A percentile compares a stretch with the other conserved stretches of the same genome.
Evolutionary conservation across 2,113 vertebrate genomes (phyloP).

Genomic region (Uropsilus gracilis): DNA sequence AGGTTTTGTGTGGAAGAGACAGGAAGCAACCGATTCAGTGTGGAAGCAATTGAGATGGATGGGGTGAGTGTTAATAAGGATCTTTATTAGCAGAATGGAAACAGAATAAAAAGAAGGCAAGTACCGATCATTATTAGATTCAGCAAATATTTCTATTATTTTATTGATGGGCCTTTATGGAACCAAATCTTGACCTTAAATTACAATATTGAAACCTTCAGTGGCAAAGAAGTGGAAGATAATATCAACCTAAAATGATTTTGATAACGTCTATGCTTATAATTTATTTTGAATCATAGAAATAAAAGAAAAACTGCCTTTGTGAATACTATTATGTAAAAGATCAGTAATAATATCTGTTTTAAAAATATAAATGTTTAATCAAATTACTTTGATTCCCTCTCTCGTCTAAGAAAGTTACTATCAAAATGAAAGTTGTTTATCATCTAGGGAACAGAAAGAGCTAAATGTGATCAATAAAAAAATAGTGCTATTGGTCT

Average conservation of each 20-base stretch:
- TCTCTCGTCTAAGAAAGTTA: background rate
- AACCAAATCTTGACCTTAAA: slow-evolving; percentile 18
- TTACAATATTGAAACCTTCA: background rate
- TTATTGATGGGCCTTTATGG: background rate
- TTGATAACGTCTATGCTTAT: background rate
- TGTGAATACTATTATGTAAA: background rate
- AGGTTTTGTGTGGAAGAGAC: background rate
- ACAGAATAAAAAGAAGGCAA: background rate
- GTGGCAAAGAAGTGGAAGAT: background rate
- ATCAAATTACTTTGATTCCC: background rate
- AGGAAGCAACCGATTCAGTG: background rate
- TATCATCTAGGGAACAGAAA: background rate
- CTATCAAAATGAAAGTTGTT: background rate
- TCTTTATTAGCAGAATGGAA: background rate
- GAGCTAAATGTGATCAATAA: background rate
- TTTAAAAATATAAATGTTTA: background rate
- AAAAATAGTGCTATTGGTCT: background rate
- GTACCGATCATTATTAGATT: background rate
- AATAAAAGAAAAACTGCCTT: slow-evolving; percentile 5
- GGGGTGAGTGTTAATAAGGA: background rate
- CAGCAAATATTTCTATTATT: background rate
- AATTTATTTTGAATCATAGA: background rate
- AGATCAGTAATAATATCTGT: background rate
- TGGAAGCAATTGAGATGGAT: background rate
- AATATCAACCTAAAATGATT: background rate